Base-by-base conservation (phyloP, 2,113 vertebrate genomes). In the Hypocryptadius cinnamomeus region DNA sequence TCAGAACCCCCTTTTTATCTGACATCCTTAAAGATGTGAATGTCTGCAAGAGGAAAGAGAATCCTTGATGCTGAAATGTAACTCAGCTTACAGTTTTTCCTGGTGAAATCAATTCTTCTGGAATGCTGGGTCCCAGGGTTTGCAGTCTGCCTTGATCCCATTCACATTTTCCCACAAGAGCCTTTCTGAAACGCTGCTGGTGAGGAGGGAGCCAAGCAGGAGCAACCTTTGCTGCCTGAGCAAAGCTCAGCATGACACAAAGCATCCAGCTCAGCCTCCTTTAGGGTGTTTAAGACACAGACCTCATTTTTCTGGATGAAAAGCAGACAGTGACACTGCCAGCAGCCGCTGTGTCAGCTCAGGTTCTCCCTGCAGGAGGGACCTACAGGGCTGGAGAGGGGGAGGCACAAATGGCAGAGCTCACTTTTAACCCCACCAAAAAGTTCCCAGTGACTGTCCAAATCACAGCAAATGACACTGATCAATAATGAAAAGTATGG, bases 281-380 rank as follows among this genome's bases (percentile, higher is more conserved):
- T 94, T 21, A 68, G 71, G 69, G 61, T 83, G 57, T 77, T 92
- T 92, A 72, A 92, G 84, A 69, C n/a, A 72, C 47, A 74, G 92
- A 85, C 79, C n/a, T 89, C 74, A 79, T 78, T 86, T 95, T 90
- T 92, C 78, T 96, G 86, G 73, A 94, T 91, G 76, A 81, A 93
- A 92, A 87, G 86, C 79, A 94, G 79, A 28, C 77, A 91, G 69
- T 84, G 89, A 57, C 80, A 60, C 76, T 82, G 94, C 82, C 65
- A 93, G 53, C 85, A 95, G 79, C 83, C 44, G 24, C 60, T 39
- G 90, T 91, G 85, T 66, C 81, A 89, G 69, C 93, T 79, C 81
- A 88, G 91, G 86, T 50, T 93, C 57, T 91, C 90, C 86, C 95
- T 87, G 90, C 94, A 96, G 94, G 90, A 93, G 90, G 79, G 53